Conservation (phyloP, 1,140 invertebrate species). For the Chionoecetes opilio region DNA sequence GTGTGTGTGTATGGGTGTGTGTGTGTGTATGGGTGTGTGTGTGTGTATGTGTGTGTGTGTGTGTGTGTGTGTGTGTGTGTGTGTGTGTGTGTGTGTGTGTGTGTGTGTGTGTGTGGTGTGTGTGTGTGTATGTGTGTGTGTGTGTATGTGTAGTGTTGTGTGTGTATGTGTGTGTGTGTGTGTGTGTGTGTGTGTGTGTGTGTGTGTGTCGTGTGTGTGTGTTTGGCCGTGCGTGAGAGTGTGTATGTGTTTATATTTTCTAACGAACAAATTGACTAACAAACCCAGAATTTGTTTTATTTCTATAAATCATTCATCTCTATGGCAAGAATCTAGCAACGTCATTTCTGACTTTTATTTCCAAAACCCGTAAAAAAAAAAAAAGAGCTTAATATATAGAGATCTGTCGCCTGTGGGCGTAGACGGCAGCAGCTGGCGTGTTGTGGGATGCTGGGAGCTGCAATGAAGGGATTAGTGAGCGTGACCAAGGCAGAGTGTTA, state of each 20-base stretch:
- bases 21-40: background rate
- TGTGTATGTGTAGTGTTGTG: no score
- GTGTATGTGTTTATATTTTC: background rate
- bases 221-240: no score
- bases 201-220: background rate
- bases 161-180: background rate
- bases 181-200: background rate
- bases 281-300: conserved; percentile 10
- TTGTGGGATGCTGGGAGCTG: background rate
- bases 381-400: background rate
- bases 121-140: background rate
- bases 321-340: background rate
- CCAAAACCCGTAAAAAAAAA: background rate
- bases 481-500: no score
- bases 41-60: background rate
- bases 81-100: background rate
- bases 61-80: background rate
- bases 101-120: no score
- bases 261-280: background rate
- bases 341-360: background rate
- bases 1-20: no score
- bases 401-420: background rate
- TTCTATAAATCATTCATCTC: background rate
- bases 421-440: background rate
- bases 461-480: no score